Conservation (phyloP, 2,888 invertebrate genomes). For the Schizaphis graminum region DNA sequence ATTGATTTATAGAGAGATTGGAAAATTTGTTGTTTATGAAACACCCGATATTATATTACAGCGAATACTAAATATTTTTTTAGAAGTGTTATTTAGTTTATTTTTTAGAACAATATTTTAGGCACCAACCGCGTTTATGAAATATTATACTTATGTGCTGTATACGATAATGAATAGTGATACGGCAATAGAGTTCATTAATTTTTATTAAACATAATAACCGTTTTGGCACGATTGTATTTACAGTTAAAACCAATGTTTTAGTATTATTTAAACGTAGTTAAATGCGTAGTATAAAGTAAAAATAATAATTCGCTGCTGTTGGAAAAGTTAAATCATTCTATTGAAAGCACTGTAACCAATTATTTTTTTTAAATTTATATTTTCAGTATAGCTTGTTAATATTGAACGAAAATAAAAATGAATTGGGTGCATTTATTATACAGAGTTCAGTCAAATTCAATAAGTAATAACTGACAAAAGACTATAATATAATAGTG, state of each 20-base stretch:
- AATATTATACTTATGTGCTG: not conserved
- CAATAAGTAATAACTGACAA: not conserved
- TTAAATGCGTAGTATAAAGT: not conserved
- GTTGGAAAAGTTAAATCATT: not conserved
- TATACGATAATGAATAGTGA: not conserved
- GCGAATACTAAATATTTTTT: too few relatives aligned
- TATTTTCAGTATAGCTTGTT: not conserved
- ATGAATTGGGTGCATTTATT: not conserved
- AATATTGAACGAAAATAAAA: not conserved
- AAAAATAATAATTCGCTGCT: not conserved
- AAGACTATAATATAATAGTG: not conserved
- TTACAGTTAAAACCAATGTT: not conserved
- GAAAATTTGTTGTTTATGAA: too few relatives aligned
- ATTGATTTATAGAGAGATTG: too few relatives aligned
- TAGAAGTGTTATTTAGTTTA: not conserved
- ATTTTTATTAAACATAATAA: not conserved
- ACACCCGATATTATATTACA: too few relatives aligned
- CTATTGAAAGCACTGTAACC: not conserved
- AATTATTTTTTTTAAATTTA: not conserved
- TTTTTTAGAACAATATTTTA: not conserved
- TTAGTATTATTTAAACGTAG: not conserved
- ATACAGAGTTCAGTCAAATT: not conserved
- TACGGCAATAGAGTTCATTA: not conserved
- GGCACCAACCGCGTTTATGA: not conserved
- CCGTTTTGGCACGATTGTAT: not conserved